Percentiles rank a stretch among this genome's conserved stretches.
Evolutionary conservation across 2,888 invertebrate genomes (phyloP).

Genomic region (Apotomis turbidana): DNA sequence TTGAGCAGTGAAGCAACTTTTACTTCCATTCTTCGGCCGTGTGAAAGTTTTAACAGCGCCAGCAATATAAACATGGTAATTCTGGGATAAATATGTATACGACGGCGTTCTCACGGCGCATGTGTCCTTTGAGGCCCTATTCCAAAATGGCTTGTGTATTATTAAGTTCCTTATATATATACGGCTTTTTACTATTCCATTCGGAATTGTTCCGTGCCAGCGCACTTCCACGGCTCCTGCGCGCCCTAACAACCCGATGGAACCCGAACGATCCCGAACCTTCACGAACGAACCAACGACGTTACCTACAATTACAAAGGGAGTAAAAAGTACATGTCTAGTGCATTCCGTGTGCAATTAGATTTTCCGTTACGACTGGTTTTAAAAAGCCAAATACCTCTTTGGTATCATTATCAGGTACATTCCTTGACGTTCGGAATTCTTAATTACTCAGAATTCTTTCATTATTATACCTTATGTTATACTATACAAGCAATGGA

Average conservation of each 20-base stretch:
- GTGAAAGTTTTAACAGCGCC: conserved; percentile 47
- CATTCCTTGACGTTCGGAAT: neutral
- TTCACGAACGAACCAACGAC: conserved; percentile 26
- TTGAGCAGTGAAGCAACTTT: conserved; percentile 47
- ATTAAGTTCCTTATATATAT: neutral
- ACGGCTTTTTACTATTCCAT: neutral
- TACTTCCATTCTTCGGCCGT: conserved; percentile 46
- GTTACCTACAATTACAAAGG: conserved; percentile 20
- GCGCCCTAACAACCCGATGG: conserved; percentile 63
- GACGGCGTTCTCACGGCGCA: conserved; percentile 44
- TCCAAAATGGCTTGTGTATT: neutral
- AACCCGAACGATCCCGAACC: conserved; percentile 39
- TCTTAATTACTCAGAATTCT: neutral
- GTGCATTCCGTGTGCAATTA: conserved; percentile 30
- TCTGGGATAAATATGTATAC: conserved; percentile 45
- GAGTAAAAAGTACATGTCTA: conserved; percentile 12
- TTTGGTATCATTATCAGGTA: neutral
- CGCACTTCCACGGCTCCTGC: conserved; percentile 68
- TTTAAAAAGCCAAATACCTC: conserved; percentile 21
- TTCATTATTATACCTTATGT: too few species aligned
- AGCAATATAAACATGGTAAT: conserved; percentile 36
- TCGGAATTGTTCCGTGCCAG: conserved; percentile 62
- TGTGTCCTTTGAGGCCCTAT: conserved; percentile 46
- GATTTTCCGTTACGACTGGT: conserved; percentile 33
- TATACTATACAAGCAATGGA: too few species aligned